phyloP scores from a whole-genome alignment of 2,888 invertebrate genomes.

The Eueremaeus valkanovi region DNA sequence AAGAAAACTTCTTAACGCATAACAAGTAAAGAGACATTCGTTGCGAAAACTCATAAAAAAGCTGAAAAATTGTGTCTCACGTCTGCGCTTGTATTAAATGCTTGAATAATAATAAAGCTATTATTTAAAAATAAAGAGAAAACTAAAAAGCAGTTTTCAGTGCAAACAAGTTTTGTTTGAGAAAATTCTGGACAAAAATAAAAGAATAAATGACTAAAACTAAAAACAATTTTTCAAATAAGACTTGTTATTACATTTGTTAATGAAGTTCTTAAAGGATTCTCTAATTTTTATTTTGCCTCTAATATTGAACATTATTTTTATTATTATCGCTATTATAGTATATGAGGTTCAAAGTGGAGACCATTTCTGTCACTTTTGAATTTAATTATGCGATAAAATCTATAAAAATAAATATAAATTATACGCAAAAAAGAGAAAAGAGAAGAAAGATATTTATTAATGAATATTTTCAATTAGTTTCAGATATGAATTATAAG shows the following conservation, averaged over 20 bases:
- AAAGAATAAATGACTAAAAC: background rate
- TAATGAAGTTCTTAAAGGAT: constrained; percentile 18
- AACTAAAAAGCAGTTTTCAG: background rate
- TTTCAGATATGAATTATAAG: background rate
- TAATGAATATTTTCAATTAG: background rate
- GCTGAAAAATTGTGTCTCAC: background rate
- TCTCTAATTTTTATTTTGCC: background rate
- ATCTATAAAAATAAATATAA: background rate
- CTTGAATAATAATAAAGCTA: constrained; percentile 26
- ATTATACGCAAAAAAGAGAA: background rate
- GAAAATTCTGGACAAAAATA: background rate
- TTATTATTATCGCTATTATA: background rate
- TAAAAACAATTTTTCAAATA: too few relatives aligned
- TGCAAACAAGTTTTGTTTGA: background rate
- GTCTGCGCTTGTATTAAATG: background rate
- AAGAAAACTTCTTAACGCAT: background rate
- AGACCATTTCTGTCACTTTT: background rate
- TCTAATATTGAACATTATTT: background rate
- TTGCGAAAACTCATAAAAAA: background rate
- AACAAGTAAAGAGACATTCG: background rate
- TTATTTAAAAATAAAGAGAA: background rate
- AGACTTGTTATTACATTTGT: background rate
- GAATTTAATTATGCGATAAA: constrained; percentile 7
- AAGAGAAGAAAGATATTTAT: background rate
- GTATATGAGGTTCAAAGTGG: background rate